A percentile compares a stretch with the other conserved stretches of the same genome.
Conservation (phyloP, 2,888 invertebrate genomes). For the Periphyllus acericola region DNA sequence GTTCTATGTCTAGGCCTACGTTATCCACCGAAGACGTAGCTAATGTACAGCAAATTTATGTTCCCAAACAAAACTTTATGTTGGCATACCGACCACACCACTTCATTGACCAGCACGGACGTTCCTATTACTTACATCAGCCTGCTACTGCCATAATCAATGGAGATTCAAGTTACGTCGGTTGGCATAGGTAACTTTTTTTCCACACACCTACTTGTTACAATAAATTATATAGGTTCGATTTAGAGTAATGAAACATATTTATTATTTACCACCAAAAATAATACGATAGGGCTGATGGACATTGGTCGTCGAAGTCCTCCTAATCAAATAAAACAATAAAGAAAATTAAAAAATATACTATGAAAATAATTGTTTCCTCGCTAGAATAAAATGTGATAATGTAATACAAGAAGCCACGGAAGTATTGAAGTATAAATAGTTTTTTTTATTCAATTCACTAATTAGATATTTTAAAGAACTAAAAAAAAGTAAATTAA, state of each 20-base stretch:
- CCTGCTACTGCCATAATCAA: slow-evolving; percentile 61
- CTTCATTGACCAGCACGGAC: slow-evolving; percentile 78
- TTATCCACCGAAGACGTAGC: slow-evolving; percentile 81
- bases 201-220: background rate
- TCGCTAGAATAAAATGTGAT: no score
- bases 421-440: background rate
- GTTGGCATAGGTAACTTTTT: slow-evolving; percentile 63
- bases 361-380: no score
- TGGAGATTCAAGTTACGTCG: slow-evolving; percentile 59
- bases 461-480: slow-evolving; percentile 4
- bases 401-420: no score
- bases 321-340: no score
- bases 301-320: no score
- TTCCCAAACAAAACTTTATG: slow-evolving; percentile 69
- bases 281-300: background rate
- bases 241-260: background rate
- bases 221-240: background rate
- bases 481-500: slow-evolving; percentile 6
- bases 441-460: background rate
- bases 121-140: slow-evolving; percentile 75
- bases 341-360: no score
- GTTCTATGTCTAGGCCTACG: slow-evolving; percentile 78
- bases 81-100: slow-evolving; percentile 72
- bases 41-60: slow-evolving; percentile 64
- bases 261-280: background rate